These are phyloP conservation scores for Porites australiensis DNA, from an alignment of 64 coral and sea anemone species.

Conservation along the genomic window DNA sequence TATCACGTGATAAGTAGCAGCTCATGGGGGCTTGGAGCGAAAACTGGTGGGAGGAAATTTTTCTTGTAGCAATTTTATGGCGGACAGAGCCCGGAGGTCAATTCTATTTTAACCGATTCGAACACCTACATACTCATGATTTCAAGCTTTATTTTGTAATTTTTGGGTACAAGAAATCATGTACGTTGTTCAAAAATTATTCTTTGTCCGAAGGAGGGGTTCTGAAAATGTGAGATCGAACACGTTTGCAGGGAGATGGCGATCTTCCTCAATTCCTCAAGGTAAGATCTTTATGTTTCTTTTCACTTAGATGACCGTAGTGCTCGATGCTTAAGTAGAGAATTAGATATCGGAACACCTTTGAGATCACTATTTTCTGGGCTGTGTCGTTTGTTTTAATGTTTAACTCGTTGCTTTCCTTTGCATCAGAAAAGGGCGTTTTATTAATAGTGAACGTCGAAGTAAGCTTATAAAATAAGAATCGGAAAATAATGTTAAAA, in stretches of 20 bases:
- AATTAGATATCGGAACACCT: background rate
- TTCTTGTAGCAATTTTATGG: slow-evolving; percentile 21
- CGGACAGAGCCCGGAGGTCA: background rate
- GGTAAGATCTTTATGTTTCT: background rate
- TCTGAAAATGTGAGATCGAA: background rate
- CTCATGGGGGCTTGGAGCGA: slow-evolving; percentile 35
- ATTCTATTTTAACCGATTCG: background rate
- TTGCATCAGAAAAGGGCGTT: too few species aligned
- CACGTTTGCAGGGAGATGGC: background rate
- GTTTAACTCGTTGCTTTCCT: background rate
- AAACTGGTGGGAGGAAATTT: slow-evolving; percentile 41
- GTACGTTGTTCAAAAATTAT: background rate
- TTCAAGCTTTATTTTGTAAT: background rate
- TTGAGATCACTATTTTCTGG: background rate
- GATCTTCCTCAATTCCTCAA: slow-evolving; percentile 7
- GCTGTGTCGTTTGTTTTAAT: background rate
- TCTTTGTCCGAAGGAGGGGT: background rate
- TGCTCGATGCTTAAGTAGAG: background rate
- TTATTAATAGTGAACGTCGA: too few species aligned
- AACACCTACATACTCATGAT: background rate
- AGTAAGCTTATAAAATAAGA: background rate
- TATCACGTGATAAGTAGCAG: slow-evolving; percentile 7
- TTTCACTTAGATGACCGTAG: background rate
- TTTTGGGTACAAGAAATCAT: background rate
- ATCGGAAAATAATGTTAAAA: background rate